Evolutionary conservation across 2,888 invertebrate genomes (phyloP), one percentile per base, ranked within the genome.

Genomic region (Agrochola circellaris): DNA sequence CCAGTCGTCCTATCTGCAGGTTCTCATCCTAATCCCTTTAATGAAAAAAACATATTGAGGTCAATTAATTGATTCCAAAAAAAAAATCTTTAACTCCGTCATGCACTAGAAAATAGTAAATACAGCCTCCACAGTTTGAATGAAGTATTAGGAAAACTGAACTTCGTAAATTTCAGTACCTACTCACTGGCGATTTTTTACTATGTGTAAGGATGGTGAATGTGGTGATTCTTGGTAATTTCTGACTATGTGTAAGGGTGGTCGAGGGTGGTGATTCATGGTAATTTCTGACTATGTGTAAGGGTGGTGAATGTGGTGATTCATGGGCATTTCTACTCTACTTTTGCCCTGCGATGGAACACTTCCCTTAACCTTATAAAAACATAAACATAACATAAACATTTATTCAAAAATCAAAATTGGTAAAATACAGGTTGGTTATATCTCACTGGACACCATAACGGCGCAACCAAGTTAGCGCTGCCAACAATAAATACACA

Each of bases 71-170:
- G 54, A 11, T 30, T 17, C 17, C 8, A n/a, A 73, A 54, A 54
- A 64, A 66, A 45, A 54, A 9, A 0, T 30, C 30, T 9, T 38
- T 15, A n/a, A 26, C 5, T 68, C 20, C 72, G 73, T 56, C 30
- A 56, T 70, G 71, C 73, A 56, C 73, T 56, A 70, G 1, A 70
- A 42, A 56, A 30, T 30, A 5, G 17, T 30, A 70, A 68, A 17
- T 42, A 13, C 17, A 70, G 73, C 30, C 48, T 26, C 5, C 13
- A 45, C 15, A 15, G 0, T 42, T 62, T 34, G 8, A 13, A 51
- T 34, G 4, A 61, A 48, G 17, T 1, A 58, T 26, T 5, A 23
- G 42, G 3, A 8, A 60, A 26, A 69, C 0, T 7, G 11, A 45
- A n/a, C 23, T 11, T 7, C 6, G 30, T 15, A 8, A 23, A 51